Evolutionary conservation across 1,140 invertebrate species (phyloP).

Genomic region (Agraylea sexmaculata): DNA sequence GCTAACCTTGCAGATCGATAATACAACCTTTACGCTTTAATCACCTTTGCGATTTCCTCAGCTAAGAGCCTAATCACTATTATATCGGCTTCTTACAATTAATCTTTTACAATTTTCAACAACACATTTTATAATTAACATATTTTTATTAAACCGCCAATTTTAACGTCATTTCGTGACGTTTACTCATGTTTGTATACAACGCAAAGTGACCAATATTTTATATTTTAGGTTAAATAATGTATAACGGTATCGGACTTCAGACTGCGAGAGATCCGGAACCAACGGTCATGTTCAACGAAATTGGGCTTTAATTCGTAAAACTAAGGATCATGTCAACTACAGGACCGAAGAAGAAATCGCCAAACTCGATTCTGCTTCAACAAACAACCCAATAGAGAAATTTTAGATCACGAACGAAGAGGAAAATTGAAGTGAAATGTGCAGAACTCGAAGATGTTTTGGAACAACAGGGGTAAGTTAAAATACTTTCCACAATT

Average conservation of each 20-base stretch:
- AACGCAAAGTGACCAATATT: no score
- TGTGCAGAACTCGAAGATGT: slow-evolving; percentile 90
- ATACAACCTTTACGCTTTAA: no score
- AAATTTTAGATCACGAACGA: slow-evolving; percentile 93
- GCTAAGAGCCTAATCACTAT: no score
- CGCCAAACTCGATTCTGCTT: slow-evolving; percentile 67
- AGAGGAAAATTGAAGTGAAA: slow-evolving; percentile 91
- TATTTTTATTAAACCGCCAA: no score
- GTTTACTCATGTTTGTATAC: no score
- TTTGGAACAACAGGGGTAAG: slow-evolving; percentile 86
- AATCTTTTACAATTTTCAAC: no score
- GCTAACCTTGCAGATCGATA: no score
- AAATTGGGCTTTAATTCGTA: slow-evolving; percentile 82
- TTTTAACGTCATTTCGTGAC: no score
- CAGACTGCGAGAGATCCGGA: slow-evolving; percentile 87
- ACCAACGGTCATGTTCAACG: slow-evolving; percentile 97
- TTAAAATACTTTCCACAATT: no score
- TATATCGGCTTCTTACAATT: no score
- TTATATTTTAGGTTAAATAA: slow-evolving; percentile 29
- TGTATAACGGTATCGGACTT: slow-evolving; percentile 99
- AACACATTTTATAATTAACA: no score
- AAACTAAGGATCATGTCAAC: slow-evolving; percentile 70
- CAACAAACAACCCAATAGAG: slow-evolving; percentile 87
- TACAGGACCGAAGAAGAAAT: slow-evolving; percentile 87
- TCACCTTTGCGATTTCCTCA: no score